Percentiles rank a stretch among this genome's conserved stretches.
phyloP scores from a whole-genome alignment of 2,113 vertebrate genomes.

The Sisor rabdophorus region DNA sequence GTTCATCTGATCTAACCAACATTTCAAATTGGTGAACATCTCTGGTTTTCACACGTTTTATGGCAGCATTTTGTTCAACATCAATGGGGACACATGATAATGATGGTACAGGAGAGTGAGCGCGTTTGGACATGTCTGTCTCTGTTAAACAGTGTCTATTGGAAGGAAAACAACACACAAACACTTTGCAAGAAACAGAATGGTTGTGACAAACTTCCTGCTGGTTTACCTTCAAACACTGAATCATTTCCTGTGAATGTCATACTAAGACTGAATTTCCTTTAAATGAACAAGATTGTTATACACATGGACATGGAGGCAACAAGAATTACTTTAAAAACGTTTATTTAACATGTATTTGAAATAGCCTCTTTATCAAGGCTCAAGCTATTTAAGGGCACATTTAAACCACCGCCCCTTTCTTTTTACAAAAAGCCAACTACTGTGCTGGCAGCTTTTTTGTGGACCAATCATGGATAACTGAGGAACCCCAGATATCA shows the following conservation, averaged over 20 bases:
- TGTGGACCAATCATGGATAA: not conserved
- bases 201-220: constrained; percentile 59
- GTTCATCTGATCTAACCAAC: not conserved
- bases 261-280: constrained; percentile 7
- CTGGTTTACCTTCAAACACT: constrained; percentile 58
- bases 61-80: not conserved
- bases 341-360: not conserved
- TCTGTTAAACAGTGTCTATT: constrained; percentile 15
- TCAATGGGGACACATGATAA: not conserved
- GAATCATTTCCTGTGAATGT: constrained; percentile 54
- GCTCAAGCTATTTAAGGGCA: not conserved
- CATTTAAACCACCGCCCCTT: not conserved
- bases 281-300: constrained; percentile 6
- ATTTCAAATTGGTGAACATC: not conserved
- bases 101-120: not conserved
- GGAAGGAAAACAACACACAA: constrained; percentile 31
- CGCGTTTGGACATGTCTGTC: constrained; percentile 21
- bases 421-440: not conserved
- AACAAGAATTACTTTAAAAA: not conserved
- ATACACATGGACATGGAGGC: not conserved
- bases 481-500: not conserved
- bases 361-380: not conserved
- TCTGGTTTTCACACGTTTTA: not conserved
- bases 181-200: constrained; percentile 36
- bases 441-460: not conserved